Conservation (phyloP, 2,888 invertebrate genomes). For the Panorpa germanica region DNA sequence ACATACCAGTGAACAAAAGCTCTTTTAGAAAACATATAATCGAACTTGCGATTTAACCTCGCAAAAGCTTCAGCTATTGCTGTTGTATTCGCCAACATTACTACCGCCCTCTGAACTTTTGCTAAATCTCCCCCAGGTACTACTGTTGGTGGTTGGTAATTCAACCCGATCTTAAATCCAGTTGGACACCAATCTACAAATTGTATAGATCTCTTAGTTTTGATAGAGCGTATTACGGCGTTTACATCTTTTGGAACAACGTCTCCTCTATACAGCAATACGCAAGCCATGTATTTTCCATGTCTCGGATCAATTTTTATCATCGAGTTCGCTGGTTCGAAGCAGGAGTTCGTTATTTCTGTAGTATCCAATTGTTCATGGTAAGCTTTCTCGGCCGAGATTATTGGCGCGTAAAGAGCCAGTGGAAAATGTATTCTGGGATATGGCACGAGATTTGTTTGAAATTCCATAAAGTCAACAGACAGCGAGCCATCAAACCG, state of each 20-base stretch:
- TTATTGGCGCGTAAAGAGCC: constrained; percentile 52
- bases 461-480: constrained; percentile 52
- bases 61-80: constrained; percentile 73
- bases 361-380: constrained; percentile 42
- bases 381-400: constrained; percentile 38
- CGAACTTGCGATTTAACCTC: constrained; percentile 74
- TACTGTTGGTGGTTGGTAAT: constrained; percentile 55
- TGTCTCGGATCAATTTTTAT: constrained; percentile 53
- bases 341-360: constrained; percentile 62
- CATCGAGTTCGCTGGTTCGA: constrained; percentile 64
- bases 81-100: constrained; percentile 75
- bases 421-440: constrained; percentile 77
- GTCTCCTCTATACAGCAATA: constrained; percentile 49
- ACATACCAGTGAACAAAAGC: constrained; percentile 59
- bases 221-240: constrained; percentile 47
- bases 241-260: constrained; percentile 53
- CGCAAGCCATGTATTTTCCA: constrained; percentile 60
- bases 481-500: constrained; percentile 47
- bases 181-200: constrained; percentile 75
- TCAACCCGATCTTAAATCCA: constrained; percentile 62
- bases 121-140: constrained; percentile 61
- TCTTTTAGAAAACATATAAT: constrained; percentile 77
- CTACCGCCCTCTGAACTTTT: constrained; percentile 53
- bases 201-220: constrained; percentile 42
- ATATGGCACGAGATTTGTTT: constrained; percentile 69